Conservation (phyloP, 2,888 invertebrate species). For the Ichneumoninae sp. region DNA sequence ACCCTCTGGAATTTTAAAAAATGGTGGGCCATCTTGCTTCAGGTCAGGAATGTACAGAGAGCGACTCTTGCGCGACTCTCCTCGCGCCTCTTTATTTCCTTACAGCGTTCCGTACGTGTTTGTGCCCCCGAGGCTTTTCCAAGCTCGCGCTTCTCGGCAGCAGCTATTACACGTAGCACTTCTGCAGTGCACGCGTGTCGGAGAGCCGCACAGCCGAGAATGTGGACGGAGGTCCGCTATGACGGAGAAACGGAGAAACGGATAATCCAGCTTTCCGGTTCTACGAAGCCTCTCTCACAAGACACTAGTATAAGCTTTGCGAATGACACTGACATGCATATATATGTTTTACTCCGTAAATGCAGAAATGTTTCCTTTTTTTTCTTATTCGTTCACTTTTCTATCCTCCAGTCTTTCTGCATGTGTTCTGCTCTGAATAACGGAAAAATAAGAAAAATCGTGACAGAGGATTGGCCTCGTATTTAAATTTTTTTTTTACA, state of each 20-base stretch:
- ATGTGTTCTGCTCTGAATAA: not conserved
- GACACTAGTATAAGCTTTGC: constrained; percentile 15
- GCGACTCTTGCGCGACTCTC: not conserved
- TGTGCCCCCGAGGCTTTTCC: constrained; percentile 9
- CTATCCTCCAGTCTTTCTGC: constrained; percentile 1
- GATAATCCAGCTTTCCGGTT: constrained; percentile 40
- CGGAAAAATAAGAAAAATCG: no score
- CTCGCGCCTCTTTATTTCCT: constrained; percentile 14
- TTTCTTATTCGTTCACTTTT: constrained; percentile 18
- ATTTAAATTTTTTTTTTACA: no score
- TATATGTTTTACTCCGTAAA: constrained; percentile 4
- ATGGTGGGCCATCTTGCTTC: no score
- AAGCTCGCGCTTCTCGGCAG: constrained; percentile 12
- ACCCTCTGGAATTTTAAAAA: no score
- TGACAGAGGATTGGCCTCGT: no score
- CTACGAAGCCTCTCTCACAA: constrained; percentile 17
- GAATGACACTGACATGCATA: constrained; percentile 12
- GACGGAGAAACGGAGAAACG: constrained; percentile 27
- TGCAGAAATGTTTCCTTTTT: no score
- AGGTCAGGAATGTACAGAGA: not conserved
- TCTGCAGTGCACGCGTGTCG: constrained; percentile 31
- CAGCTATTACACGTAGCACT: constrained; percentile 28
- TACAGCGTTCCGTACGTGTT: not conserved
- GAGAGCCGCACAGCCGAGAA: constrained; percentile 23
- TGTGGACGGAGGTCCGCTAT: not conserved